Percentiles rank a stretch among this genome's conserved stretches.
Evolutionary conservation across 2,888 invertebrate genomes (phyloP).

Genomic region (Diploptera punctata): DNA sequence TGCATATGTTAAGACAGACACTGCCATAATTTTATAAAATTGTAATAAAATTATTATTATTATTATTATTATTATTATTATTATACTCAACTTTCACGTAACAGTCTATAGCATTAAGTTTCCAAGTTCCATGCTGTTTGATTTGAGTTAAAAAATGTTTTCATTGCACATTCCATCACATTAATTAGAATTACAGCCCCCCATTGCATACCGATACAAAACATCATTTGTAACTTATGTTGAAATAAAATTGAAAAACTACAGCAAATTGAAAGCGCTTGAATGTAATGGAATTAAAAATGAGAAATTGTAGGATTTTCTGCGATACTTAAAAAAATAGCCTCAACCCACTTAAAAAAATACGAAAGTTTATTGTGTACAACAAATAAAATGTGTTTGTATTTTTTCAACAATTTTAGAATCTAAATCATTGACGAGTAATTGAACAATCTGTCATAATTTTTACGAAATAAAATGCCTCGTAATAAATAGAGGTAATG

Average conservation of each 20-base stretch:
- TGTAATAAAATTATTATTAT: no score
- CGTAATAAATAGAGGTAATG: background rate
- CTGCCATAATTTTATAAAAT: no score
- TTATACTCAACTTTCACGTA: no score
- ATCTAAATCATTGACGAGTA: background rate
- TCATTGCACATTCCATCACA: background rate
- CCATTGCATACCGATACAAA: background rate
- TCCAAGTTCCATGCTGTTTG: no score
- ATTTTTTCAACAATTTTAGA: background rate
- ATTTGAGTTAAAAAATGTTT: background rate
- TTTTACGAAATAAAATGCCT: background rate
- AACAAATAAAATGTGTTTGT: background rate
- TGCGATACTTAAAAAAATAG: background rate
- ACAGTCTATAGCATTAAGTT: no score
- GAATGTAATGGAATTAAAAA: conserved; percentile 20
- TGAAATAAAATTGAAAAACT: conserved; percentile 15
- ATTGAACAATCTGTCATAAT: conserved; percentile 3
- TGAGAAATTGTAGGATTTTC: conserved; percentile 9
- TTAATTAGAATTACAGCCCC: conserved; percentile 6
- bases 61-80: no score
- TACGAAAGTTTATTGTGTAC: background rate
- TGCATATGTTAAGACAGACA: no score
- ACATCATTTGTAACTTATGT: background rate
- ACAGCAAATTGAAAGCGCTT: background rate
- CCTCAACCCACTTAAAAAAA: background rate